Conservation (phyloP, 2,888 invertebrate genomes). For the Vanessa cardui region DNA sequence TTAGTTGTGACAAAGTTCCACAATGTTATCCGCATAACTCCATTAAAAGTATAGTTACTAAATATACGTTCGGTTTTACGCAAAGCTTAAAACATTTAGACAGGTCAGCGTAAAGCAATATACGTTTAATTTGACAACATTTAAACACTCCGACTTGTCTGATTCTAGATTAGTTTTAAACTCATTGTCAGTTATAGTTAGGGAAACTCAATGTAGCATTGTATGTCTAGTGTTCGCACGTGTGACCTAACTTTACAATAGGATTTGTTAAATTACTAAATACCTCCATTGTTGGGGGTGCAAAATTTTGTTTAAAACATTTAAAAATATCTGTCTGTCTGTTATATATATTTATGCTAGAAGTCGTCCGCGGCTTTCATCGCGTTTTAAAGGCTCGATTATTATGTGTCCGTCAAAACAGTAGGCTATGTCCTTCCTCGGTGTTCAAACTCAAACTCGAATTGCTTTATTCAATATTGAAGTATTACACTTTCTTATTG, state of each 20-base stretch:
- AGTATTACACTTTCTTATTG: no score
- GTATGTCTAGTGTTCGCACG: constrained; percentile 6
- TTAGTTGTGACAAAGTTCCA: no score
- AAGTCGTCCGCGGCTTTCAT: no score
- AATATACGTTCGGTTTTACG: neutral
- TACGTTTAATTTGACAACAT: neutral
- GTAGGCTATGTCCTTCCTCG: no score
- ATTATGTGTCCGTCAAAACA: no score
- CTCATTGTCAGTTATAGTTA: constrained; percentile 19
- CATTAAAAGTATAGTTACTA: neutral
- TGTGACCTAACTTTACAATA: constrained; percentile 21
- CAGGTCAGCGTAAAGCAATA: neutral
- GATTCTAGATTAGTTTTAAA: constrained; percentile 22
- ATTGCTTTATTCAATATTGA: no score
- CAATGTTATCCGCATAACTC: no score
- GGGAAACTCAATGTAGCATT: constrained; percentile 13
- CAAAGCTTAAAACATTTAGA: neutral
- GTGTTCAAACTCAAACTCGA: no score
- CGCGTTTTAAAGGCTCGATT: no score
- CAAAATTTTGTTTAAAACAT: neutral
- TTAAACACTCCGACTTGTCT: neutral
- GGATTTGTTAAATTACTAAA: constrained; percentile 12
- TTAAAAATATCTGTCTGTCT: neutral
- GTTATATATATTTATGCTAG: no score
- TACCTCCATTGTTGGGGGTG: neutral